Base-by-base conservation (phyloP, 1,140 invertebrate species). In the Maconellicoccus hirsutus region DNA sequence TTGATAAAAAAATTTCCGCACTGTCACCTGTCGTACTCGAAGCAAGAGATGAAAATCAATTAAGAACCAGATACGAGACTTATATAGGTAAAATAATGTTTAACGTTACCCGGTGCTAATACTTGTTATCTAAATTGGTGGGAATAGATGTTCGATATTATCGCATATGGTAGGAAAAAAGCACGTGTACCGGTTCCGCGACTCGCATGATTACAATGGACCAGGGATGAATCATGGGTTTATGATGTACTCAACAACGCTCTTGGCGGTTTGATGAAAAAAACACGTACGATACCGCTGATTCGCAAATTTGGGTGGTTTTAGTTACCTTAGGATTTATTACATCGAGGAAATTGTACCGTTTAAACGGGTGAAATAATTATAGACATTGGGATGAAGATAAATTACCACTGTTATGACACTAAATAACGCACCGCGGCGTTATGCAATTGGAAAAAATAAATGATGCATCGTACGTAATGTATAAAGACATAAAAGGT, bases 61-160 rank as follows among this genome's bases (percentile, higher is more conserved):
- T 52, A 52, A 52, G 42, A 52, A 52, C 42, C 42, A 52, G 42
- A 16, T 52, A 16, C 42, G 6, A 52, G 42, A 52, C 42, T 52
- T 52, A 52, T 52, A 52, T 52, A 52, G 42, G 42, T 52, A 52
- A 52, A 52, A 19, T 52, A 19, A 52, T 52, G 12, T 52, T 52
- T 52, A 52, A 52, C 6, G 6, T 6, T 52, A 8, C 6, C 42
- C 42, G 12, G 42, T 52, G n/a, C 42, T 52, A 14, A 19, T 52
- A 52, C 42, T 52, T 52, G 42, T 52, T 52, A 52, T 52, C 42
- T 52, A 52, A 52, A 52, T 52, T 52, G 42, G 42, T 52, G 42
- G 42, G 42, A 52, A 52, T 52, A 52, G 42, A 52, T 52, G 6
- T 4, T 4, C 42, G 42, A 3, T n/a, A n/a, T n/a, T n/a, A n/a